Conservation (phyloP, 2,888 invertebrate genomes). For the Eupsilia transversa region DNA sequence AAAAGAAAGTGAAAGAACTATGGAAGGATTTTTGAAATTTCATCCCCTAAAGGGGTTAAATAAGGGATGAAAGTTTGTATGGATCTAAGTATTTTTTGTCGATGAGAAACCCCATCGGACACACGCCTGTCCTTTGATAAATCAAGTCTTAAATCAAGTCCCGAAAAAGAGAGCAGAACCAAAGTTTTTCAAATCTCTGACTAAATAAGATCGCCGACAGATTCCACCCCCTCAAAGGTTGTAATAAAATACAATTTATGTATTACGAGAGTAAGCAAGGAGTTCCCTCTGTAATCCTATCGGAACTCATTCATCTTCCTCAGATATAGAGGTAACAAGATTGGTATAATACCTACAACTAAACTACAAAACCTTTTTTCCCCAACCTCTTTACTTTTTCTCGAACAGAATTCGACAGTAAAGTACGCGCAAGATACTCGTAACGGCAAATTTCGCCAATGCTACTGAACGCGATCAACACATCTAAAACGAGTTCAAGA, state of each 20-base stretch:
- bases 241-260: slow-evolving; percentile 42
- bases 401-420: slow-evolving; percentile 48
- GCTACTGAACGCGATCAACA: too few species aligned
- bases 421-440: too few species aligned
- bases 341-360: slow-evolving; percentile 47
- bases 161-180: not conserved
- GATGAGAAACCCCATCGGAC: not conserved
- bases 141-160: not conserved
- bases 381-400: slow-evolving; percentile 43
- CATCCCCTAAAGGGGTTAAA: too few species aligned
- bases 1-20: not conserved
- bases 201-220: not conserved
- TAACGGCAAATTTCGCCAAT: too few species aligned
- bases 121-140: not conserved
- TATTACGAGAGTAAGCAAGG: slow-evolving; percentile 9
- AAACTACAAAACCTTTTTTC: slow-evolving; percentile 43
- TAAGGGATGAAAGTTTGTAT: not conserved
- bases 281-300: slow-evolving; percentile 35
- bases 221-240: not conserved
- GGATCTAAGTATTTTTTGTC: too few species aligned
- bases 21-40: too few species aligned
- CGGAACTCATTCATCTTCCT: slow-evolving; percentile 56
- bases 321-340: slow-evolving; percentile 56
- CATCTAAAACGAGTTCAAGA: too few species aligned
- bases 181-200: slow-evolving; percentile 10